Percentiles rank a stretch among this genome's conserved stretches.
Evolutionary conservation across 2,888 invertebrate genomes (phyloP).

Genomic region (Amphiduros pacificus): DNA sequence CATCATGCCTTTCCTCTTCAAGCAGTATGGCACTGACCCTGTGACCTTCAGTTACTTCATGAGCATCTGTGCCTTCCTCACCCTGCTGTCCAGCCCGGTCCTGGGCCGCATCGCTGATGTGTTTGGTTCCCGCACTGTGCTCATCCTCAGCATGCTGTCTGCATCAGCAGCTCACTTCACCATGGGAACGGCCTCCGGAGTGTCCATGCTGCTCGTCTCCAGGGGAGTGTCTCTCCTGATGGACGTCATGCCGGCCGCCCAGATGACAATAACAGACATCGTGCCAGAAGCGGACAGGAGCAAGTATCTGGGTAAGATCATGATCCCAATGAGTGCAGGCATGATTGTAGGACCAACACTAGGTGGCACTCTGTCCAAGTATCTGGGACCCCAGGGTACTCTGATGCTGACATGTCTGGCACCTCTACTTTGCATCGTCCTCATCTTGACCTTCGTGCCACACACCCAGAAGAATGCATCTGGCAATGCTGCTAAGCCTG

Average conservation of each 20-base stretch:
- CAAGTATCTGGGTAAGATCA: constrained; percentile 2
- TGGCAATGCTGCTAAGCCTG: too few species aligned
- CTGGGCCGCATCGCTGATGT: constrained; percentile 5
- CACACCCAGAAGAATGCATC: constrained; percentile 2
- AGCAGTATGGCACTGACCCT: not conserved
- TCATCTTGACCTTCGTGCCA: not conserved
- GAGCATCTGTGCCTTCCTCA: constrained; percentile 1
- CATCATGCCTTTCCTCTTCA: constrained; percentile 12
- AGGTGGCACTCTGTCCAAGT: not conserved
- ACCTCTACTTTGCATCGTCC: constrained; percentile 1
- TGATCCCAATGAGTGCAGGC: constrained; percentile 1
- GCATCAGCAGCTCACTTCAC: constrained; percentile 3
- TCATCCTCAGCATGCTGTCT: constrained; percentile 2
- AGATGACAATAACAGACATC: constrained; percentile 7
- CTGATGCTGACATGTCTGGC: constrained; percentile 2
- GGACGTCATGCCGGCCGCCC: constrained; percentile 8
- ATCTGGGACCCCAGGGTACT: constrained; percentile 7
- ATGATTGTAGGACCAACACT: constrained; percentile 9
- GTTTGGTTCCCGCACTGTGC: constrained; percentile 2
- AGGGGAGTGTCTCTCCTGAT: not conserved
- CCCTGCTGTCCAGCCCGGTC: constrained; percentile 1
- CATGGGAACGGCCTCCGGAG: not conserved
- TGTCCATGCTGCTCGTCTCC: not conserved
- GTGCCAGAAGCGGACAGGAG: constrained; percentile 2
- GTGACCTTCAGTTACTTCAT: constrained; percentile 9